A percentile compares a stretch with the other conserved stretches of the same genome.
These are phyloP conservation scores for Chloropsis cyanopogon DNA, from an alignment of 2,113 vertebrate species.

Conservation along the genomic window DNA sequence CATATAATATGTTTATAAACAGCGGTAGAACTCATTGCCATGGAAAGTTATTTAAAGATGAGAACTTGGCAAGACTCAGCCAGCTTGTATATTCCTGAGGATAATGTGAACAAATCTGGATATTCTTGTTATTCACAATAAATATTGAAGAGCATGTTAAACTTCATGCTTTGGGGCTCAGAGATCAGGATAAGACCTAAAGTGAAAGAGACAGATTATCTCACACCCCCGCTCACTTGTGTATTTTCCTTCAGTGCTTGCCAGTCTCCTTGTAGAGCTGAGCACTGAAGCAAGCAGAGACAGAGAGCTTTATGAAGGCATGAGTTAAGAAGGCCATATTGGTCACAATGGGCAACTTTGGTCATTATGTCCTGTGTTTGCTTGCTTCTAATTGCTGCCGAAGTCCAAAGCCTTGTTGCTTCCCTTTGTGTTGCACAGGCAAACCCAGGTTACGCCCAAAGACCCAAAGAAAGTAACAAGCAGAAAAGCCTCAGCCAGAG, in stretches of 20 bases:
- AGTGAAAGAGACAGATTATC: constrained; percentile 7
- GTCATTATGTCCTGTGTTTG: background rate
- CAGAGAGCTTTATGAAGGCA: background rate
- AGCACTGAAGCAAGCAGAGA: background rate
- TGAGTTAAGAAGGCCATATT: background rate
- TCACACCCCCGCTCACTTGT: background rate
- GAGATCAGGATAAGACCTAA: background rate
- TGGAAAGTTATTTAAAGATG: constrained; percentile 34
- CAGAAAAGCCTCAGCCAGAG: background rate
- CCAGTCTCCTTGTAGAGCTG: background rate
- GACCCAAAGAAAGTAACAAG: background rate
- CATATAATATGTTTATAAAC: constrained; percentile 43
- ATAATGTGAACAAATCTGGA: constrained; percentile 56
- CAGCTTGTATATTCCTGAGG: constrained; percentile 24
- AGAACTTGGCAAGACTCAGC: constrained; percentile 33
- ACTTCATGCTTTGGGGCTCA: constrained; percentile 16
- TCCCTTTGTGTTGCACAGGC: background rate
- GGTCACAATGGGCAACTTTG: background rate
- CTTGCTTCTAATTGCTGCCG: background rate
- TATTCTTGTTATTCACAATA: constrained; percentile 43
- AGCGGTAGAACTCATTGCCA: constrained; percentile 38
- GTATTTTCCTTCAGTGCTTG: background rate
- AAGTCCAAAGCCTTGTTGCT: background rate
- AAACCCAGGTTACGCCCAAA: background rate
- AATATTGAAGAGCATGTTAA: constrained; percentile 32